Percentiles rank a stretch among this genome's conserved stretches.
Evolutionary conservation across 2,113 vertebrate genomes (phyloP).

Genomic region (Oxyruncus cristatus): DNA sequence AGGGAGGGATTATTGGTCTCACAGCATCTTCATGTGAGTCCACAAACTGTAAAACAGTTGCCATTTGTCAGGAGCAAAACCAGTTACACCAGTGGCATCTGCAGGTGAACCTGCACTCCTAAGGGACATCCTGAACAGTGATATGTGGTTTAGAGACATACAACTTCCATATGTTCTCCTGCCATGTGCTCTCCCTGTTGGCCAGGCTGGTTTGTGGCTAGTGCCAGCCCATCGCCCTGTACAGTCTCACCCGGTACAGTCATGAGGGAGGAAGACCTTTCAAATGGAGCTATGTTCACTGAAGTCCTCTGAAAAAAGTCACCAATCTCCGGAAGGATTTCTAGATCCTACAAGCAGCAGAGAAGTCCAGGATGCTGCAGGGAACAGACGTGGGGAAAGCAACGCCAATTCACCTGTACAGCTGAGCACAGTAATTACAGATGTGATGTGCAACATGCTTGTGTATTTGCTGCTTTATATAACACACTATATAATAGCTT

Average conservation of each 20-base stretch:
- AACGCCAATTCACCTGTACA: not conserved
- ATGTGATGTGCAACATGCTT: not conserved
- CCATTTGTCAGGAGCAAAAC: not conserved
- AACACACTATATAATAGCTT: not conserved
- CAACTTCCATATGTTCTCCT: not conserved
- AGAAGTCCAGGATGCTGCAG: not conserved
- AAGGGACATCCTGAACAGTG: not conserved
- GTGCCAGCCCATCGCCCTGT: not conserved
- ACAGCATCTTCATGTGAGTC: not conserved
- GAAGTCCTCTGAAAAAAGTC: not conserved
- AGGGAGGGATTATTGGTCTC: not conserved
- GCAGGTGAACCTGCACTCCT: not conserved
- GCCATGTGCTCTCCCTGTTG: not conserved
- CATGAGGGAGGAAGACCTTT: not conserved
- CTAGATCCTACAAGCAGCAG: not conserved
- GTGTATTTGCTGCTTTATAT: constrained; percentile 17
- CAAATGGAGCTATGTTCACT: not conserved
- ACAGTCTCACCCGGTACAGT: not conserved
- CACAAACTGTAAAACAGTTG: not conserved
- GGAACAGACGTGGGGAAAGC: not conserved
- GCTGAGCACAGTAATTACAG: not conserved
- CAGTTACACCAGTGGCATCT: not conserved
- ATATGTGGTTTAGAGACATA: not conserved
- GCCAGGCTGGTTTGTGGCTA: not conserved
- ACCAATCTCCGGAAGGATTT: not conserved